Evolutionary conservation across 2,888 invertebrate species (phyloP).

Genomic region (Thereva unica): DNA sequence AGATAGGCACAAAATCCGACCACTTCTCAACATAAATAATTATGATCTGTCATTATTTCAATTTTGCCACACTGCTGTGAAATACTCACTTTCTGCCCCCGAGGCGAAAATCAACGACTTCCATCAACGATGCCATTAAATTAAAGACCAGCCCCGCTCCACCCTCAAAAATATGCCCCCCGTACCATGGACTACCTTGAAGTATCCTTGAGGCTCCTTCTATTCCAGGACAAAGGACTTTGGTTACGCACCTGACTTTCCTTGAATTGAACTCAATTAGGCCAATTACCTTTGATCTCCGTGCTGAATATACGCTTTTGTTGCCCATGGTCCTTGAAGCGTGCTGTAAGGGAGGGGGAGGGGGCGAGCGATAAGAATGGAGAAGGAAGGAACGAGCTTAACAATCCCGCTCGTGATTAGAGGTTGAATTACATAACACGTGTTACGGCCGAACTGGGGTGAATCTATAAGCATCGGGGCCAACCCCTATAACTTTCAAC

Average conservation of each 20-base stretch:
- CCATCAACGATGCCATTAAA: no score
- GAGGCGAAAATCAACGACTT: no score
- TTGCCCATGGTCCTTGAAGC: slow-evolving; percentile 4
- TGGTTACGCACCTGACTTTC: slow-evolving; percentile 38
- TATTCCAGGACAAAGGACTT: slow-evolving; percentile 28
- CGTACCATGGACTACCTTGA: no score
- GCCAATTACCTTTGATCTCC: slow-evolving; percentile 42
- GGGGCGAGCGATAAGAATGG: not conserved
- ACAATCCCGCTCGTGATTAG: slow-evolving; percentile 36
- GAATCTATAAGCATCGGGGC: not conserved
- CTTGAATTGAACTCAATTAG: slow-evolving; percentile 39
- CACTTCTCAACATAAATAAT: no score
- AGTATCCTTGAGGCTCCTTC: not conserved
- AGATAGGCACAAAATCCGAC: no score
- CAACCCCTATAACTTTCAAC: slow-evolving; percentile 22
- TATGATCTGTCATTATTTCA: no score
- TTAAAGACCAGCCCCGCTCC: no score
- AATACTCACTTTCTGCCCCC: no score
- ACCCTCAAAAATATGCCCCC: no score
- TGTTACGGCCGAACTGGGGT: slow-evolving; percentile 15
- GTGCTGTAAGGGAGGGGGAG: slow-evolving; percentile 14
- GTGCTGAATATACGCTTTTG: slow-evolving; percentile 20
- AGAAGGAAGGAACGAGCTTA: slow-evolving; percentile 12
- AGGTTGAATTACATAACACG: slow-evolving; percentile 39
- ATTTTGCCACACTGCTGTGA: no score